These are phyloP conservation scores for Galemys pyrenaicus DNA, from an alignment of 2,113 vertebrate genomes.

Conservation along the genomic window DNA sequence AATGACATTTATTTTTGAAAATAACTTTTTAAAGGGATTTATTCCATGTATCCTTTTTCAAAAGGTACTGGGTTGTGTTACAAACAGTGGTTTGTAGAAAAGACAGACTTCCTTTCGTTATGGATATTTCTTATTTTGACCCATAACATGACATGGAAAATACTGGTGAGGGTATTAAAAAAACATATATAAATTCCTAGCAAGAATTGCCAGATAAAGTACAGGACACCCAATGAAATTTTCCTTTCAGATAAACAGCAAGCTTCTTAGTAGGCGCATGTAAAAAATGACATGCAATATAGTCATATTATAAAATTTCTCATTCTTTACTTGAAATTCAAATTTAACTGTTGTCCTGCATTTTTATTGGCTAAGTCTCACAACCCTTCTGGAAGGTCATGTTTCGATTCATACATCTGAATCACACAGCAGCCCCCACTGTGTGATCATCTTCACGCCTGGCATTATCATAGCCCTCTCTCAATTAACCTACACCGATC, in stretches of 20 bases:
- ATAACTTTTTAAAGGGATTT: not conserved
- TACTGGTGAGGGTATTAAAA: not conserved
- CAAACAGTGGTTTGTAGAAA: not conserved
- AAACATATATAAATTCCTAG: not conserved
- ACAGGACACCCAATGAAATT: not conserved
- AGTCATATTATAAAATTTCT: not conserved
- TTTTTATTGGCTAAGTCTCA: slow-evolving; percentile 8
- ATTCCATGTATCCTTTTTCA: not conserved
- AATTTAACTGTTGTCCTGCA: not conserved
- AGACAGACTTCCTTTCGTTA: not conserved
- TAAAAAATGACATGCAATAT: not conserved
- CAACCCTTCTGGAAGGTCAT: not conserved
- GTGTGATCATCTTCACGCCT: not conserved
- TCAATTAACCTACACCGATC: not conserved
- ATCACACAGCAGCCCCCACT: not conserved
- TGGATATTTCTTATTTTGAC: not conserved
- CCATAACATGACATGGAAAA: not conserved
- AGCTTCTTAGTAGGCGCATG: not conserved
- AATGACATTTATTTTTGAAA: not conserved
- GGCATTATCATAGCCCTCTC: not conserved
- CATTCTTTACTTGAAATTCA: not conserved
- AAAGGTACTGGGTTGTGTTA: not conserved
- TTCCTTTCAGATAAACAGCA: slow-evolving; percentile 27
- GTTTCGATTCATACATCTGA: not conserved
- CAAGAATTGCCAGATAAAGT: not conserved